Evolutionary conservation across 1,140 invertebrate genomes (phyloP), one percentile per base, ranked within the genome.

Genomic region (Drosophila sp.): DNA sequence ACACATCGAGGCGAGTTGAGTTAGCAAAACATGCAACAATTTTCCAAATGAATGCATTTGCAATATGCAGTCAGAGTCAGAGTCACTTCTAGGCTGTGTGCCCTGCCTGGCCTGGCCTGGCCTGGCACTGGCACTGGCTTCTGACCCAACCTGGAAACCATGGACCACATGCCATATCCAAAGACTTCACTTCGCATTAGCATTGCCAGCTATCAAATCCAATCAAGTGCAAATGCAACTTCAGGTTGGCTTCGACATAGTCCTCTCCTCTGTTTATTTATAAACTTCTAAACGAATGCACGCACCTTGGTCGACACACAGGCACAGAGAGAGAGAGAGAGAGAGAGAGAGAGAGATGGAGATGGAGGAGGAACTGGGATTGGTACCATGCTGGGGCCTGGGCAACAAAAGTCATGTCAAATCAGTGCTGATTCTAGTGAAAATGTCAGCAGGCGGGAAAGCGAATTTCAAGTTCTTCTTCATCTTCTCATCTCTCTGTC

Each of bases 21-120:
- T 89, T 90, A 77, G 83, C 79, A 89, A 80, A 87, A 87, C 80
- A 87, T 87, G 84, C 84, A 89, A 89, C 84, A 89, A 89, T 89
- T 89, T 89, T 89, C 84, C 84, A 90, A 90, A 70, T 84, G 85
- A 89, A 84, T 89, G 85, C 85, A 90, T 71, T 79, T 71, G 71
- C 84, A 90, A 77, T 76, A 89, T 89, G 80, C 84, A 89, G 50
- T 76, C 50, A 41, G 62, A 65, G 76, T 27, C 10, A 27, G 32
- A 61, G 38, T 47, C 38, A 35, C 27, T 62, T 23, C 38, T 41
- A 62, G 38, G 17, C 25, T 62, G 27, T 11, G 4, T 17, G 23
- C 35, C 60, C 23, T 33, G 60, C 25, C 44, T 8, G 44, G 23
- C 5, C 44, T 27, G 23, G 23, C 44, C 23, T 27, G 7, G 7